Evolutionary conservation across 2,113 vertebrate genomes (phyloP).

Genomic region (Chlamydotis undulata): DNA sequence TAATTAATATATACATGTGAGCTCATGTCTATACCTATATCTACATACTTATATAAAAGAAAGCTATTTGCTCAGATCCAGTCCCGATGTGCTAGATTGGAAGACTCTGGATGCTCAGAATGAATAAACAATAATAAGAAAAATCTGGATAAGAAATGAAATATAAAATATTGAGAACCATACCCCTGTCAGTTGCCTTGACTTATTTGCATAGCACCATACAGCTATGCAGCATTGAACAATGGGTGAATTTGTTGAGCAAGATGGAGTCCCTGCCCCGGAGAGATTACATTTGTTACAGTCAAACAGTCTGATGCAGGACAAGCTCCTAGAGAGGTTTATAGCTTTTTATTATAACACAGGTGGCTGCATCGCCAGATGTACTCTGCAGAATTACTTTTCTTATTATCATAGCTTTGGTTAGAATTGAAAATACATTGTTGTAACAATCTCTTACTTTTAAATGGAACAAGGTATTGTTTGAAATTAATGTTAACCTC

Average conservation of each 20-base stretch:
- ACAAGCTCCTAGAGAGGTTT: background rate
- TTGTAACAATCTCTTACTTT: background rate
- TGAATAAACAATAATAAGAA: background rate
- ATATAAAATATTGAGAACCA: background rate
- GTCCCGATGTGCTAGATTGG: background rate
- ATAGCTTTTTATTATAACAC: background rate
- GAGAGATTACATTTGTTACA: background rate
- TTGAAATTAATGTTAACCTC: conserved; percentile 27
- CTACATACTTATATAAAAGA: background rate
- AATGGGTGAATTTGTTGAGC: background rate
- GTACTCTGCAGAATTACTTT: background rate
- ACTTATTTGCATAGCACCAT: background rate
- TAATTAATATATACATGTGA: background rate
- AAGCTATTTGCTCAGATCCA: background rate
- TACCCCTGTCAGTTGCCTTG: background rate
- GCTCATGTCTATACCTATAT: background rate
- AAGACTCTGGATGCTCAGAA: background rate
- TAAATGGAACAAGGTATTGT: background rate
- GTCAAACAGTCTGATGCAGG: background rate
- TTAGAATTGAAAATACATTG: background rate
- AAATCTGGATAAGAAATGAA: background rate
- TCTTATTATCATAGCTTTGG: conserved; percentile 28
- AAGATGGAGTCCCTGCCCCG: background rate
- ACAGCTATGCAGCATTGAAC: background rate
- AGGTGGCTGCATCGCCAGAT: background rate